Evolutionary conservation across 2,797 vertebrate genomes (phyloP), one percentile per base, ranked within the genome.

Genomic region (Amblyopsis hoosieri): DNA sequence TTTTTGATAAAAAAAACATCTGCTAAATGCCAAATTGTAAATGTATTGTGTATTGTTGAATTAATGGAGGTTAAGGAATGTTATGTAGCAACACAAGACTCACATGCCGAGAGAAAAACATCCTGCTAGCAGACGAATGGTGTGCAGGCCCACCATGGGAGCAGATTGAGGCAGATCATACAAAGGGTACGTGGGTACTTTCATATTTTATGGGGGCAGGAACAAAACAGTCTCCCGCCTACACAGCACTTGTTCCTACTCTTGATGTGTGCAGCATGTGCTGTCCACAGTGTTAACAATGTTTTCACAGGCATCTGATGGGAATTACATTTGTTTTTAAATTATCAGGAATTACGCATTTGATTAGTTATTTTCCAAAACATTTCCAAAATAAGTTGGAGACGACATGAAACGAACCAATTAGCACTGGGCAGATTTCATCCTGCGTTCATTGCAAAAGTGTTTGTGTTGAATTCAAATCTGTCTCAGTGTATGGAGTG

Each of bases 51-150:
- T 42, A 42, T 9, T 42, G 37, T 42, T 42, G 63, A 67, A 12
- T 3, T 8, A n/a, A 49, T 9, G 48, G 60, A 64, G 54, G 33
- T 64, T 47, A 78, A 65, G 33, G 45, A 82, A 74, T 72, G 46
- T 12, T 14, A 55, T 9, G 9, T 3, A 72, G 82, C 84, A 84
- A 82, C 68, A 77, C 54, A 12, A 51, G 62, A 72, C 61, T 69
- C 62, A 74, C 76, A 69, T 75, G 75, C 61, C 9, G 45, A 73
- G 65, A 76, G 66, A 50, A 82, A 76, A 85, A 88, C 80, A 88
- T 88, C 76, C 85, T 86, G 72, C 64, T 62, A 76, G 71, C 79
- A 75, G 68, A 77, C 76, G 74, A 55, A 64, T 67, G 62, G 45
- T 45, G 54, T 78, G 61, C 76, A 76, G 82, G 66, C 48, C 11